A percentile compares a stretch with the other conserved stretches of the same genome.
These are phyloP conservation scores for Hipposideros larvatus DNA, from an alignment of 2,797 vertebrate species.

Conservation along the genomic window DNA sequence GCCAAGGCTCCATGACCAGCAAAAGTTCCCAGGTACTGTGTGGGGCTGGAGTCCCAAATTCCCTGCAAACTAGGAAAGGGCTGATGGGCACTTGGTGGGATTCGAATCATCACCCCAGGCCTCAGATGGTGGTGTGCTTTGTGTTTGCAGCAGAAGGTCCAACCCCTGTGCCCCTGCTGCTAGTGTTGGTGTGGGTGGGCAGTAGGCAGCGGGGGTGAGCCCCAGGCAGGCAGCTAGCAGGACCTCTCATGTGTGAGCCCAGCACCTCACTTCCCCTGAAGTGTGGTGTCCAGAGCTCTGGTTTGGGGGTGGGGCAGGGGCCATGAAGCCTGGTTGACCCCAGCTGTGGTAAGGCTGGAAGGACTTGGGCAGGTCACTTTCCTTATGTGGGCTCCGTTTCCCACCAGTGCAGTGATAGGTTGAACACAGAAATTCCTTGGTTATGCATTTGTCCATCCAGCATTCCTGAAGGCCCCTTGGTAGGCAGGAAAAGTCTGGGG, in stretches of 20 bases:
- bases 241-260: background rate
- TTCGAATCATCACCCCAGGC: background rate
- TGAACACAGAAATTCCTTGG: background rate
- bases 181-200: background rate
- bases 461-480: background rate
- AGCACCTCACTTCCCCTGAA: background rate
- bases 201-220: background rate
- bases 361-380: background rate
- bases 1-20: background rate
- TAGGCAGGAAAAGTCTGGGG: background rate
- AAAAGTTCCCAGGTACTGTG: background rate
- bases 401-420: background rate
- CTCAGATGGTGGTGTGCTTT: slow-evolving; percentile 41
- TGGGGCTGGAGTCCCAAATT: background rate
- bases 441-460: background rate
- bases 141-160: background rate
- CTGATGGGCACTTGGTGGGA: slow-evolving; percentile 60
- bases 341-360: background rate
- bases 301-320: background rate
- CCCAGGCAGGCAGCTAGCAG: background rate
- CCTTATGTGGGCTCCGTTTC: background rate
- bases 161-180: too few species aligned
- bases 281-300: background rate
- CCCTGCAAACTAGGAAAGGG: background rate
- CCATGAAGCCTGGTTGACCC: background rate